Evolutionary conservation across 2,888 invertebrate genomes (phyloP), one percentile per base, ranked within the genome.

Genomic region (Syritta pipiens): DNA sequence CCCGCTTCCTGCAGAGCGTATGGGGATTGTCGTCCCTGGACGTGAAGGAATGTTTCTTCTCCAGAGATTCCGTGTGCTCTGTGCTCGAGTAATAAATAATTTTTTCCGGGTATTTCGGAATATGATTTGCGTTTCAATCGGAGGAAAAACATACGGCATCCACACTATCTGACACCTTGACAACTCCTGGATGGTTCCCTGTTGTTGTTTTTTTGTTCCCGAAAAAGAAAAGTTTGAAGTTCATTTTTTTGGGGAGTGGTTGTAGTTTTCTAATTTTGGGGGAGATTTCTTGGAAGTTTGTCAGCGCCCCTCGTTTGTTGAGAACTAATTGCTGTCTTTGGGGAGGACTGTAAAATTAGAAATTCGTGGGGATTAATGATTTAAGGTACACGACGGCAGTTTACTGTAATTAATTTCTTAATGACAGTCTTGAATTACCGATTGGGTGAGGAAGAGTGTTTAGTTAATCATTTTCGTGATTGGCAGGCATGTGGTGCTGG

Each of bases 91-190:
- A 53, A 46, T 55, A 55, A 65, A 65, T 55, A 28, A 26, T 32
- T 32, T 53, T 32, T 26, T 17, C 17, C 2, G 17, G 37, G 14
- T 63, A 53, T 63, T 63, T 32, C 22, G 4, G 53, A 17, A 32
- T 40, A 35, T 32, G 65, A 26, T 65, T 65, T 53, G 28, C 51
- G 40, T 63, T 63, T 51, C 32, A 5, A 3, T 17, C 20, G 24
- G 42, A 32, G 17, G 30, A 28, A 19, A 40, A 40, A 48, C 24
- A 19, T 35, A 35, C 32, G 10, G 51, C 51, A 42, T 62, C 37
- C 40, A 40, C 51, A 51, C 51, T 63, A 40, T 40, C 42, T 51
- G 63, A 63, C 63, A 63, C 20, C 22, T 63, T 63, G 63, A 63
- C 63, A 63, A 40, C 40, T 24, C 49, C 14, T 63, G 49, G 51